Conservation (phyloP, 2,113 vertebrate genomes). For the Lepisosteus oculatus region DNA sequence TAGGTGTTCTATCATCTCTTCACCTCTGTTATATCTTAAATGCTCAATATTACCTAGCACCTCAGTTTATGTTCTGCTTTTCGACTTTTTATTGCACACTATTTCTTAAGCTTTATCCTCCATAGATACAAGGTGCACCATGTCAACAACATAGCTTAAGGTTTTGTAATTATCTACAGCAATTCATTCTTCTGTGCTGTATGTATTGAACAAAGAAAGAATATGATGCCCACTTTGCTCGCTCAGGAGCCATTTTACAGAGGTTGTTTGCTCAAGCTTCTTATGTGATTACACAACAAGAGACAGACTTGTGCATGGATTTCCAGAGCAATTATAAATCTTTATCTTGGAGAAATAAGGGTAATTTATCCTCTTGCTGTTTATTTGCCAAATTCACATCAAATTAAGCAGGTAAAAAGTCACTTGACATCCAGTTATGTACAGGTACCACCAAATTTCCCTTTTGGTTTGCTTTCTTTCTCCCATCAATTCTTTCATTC, state of each 20-base stretch:
- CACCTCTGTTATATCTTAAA: constrained; percentile 3
- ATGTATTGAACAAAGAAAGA: not conserved
- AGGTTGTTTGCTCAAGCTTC: not conserved
- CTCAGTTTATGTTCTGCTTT: not conserved
- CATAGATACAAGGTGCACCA: not conserved
- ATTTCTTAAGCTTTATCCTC: constrained; percentile 1
- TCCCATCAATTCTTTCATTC: too few relatives aligned
- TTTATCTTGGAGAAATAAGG: too few relatives aligned
- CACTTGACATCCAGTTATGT: too few relatives aligned
- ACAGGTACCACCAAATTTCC: too few relatives aligned
- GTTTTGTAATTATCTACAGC: not conserved
- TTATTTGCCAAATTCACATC: too few relatives aligned
- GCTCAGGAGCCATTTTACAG: not conserved
- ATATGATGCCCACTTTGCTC: not conserved
- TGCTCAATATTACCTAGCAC: not conserved
- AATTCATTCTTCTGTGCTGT: not conserved
- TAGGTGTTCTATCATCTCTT: not conserved
- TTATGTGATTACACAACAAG: not conserved
- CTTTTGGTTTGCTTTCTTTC: too few relatives aligned
- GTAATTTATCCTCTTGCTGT: too few relatives aligned
- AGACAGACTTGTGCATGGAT: not conserved
- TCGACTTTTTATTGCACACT: not conserved
- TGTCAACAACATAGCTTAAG: constrained; percentile 3
- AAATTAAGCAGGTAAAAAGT: too few relatives aligned
- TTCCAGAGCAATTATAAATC: not conserved